Base-by-base conservation (phyloP, 2,888 invertebrate species). In the Oxystoma pomonae region DNA sequence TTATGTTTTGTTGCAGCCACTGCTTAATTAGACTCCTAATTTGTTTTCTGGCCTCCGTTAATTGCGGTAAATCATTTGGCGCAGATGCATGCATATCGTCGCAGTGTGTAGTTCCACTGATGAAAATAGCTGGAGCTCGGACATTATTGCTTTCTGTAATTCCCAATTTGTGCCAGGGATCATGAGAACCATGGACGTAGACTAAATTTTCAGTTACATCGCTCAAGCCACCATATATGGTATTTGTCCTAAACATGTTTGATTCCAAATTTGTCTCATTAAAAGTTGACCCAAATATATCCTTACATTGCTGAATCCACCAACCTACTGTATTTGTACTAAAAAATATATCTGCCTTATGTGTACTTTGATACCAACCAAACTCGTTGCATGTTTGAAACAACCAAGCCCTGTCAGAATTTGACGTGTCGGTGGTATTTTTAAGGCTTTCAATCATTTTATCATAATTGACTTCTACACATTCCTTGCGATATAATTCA, bases 341-440 rank as follows among this genome's bases (percentile, higher is more conserved):
- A 0, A 94, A 92, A 76, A 96, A 96, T 53, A 78, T 69, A 80
- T 85, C 81, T 1, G 82, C 80, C 62, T 83, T 81, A 2, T 83
- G 85, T 0, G 88, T 87, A 0, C 96, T 94, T 82, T 98, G 97
- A 80, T 90, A 98, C 80, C 92, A 98, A 20, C 96, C 97, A 77
- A 97, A 98, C 78, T 98, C 98, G 1, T 92, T 94, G 77, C 97
- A 98, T 0, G 96, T 96, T 81, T 97, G 97, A 78, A 94, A 97
- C 64, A 86, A 89, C 97, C 97, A 97, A n/a, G n/a, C n/a, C n/a
- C n/a, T n/a, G n/a, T n/a, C n/a, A n/a, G n/a, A n/a, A n/a, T n/a
- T n/a, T n/a, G n/a, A n/a, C n/a, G n/a, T n/a, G n/a, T n/a, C 16
- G 50, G 86, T 83, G 1, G 81, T 79, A 65, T 91, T 86, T 69